Base-by-base conservation (phyloP, 1,140 invertebrate species). In the Xylocopa sonorina region DNA sequence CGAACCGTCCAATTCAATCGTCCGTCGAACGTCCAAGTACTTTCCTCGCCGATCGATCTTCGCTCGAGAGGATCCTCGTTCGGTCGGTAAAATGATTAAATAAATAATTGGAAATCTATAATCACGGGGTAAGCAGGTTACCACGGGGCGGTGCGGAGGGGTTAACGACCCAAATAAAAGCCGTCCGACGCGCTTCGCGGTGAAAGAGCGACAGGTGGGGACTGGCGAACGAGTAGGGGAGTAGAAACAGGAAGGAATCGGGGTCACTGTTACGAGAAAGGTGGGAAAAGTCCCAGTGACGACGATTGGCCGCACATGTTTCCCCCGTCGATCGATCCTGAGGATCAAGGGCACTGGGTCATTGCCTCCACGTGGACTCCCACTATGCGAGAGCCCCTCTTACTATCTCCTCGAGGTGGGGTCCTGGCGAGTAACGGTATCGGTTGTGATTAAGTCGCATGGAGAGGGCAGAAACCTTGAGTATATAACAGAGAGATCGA, bases 281-380 rank as follows among this genome's bases (percentile, higher is more conserved):
- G 88, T 86, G 84, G 84, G 78, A 78, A 73, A 66, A 64, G 51
- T 71, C 24, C 46, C 34, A 74, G 87, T 62, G 63, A 63, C 62
- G 80, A 34, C 75, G 80, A 90, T 89, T 90, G 89, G 88, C 63
- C 72, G 58, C 53, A 29, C 32, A 16, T 41, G 51, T 58, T 69
- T 73, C 72, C 69, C 81, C 66, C 57, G n/a, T 73, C 55, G 51
- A 32, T 34, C 43, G 9, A 29, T 71, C 27, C 27, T 57, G 48
- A 18, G 18, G 71, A 91, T 89, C 78, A 90, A 89, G 90, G 90
- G 89, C 71, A 91, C 84, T 91, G 76, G 83, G 90, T 88, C 89
- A 82, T 74, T 88, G 66, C 83, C 86, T 87, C 80, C 83, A 78
- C 82, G 81, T 85, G 84, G 78, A 57, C 34, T 41, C 58, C 68